Evolutionary conservation across 2,113 vertebrate genomes (phyloP).

Genomic region (Oryzias celebensis): DNA sequence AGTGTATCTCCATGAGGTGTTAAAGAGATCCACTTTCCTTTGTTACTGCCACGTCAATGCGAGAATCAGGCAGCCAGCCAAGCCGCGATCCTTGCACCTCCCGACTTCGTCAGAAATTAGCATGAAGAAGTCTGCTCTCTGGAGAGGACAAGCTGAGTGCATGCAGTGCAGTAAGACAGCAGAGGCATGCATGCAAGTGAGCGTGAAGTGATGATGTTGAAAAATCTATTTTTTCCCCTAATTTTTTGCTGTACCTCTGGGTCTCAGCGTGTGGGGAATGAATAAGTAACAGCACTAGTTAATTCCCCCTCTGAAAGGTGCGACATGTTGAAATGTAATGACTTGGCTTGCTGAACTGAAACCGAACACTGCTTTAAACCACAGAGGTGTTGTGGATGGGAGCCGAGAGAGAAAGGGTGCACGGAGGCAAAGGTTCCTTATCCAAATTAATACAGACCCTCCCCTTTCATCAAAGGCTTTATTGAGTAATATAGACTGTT

Average conservation of each 20-base stretch:
- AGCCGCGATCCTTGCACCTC: slow-evolving; percentile 28
- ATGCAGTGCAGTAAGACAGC: slow-evolving; percentile 19
- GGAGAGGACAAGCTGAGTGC: slow-evolving; percentile 48
- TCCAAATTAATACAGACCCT: slow-evolving; percentile 72
- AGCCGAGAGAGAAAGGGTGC: slow-evolving; percentile 76
- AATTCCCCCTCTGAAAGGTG: slow-evolving; percentile 73
- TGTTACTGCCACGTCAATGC: slow-evolving; percentile 45
- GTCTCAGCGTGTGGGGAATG: slow-evolving; percentile 56
- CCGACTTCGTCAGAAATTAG: slow-evolving; percentile 40
- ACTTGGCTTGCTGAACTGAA: slow-evolving; percentile 79
- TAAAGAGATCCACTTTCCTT: slow-evolving; percentile 31
- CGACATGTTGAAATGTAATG: slow-evolving; percentile 76
- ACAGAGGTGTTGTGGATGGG: slow-evolving; percentile 74
- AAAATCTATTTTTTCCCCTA: slow-evolving; percentile 29
- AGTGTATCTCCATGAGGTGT: slow-evolving; percentile 16
- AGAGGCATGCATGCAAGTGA: slow-evolving; percentile 23
- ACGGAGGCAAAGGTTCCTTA: slow-evolving; percentile 75
- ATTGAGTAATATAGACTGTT: slow-evolving; percentile 72
- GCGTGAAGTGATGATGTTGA: slow-evolving; percentile 45
- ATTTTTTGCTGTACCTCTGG: slow-evolving; percentile 35
- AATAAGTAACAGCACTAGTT: slow-evolving; percentile 64
- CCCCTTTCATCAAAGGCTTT: slow-evolving; percentile 67
- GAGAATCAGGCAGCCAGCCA: slow-evolving; percentile 48
- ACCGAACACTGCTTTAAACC: slow-evolving; percentile 77
- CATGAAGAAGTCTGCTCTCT: slow-evolving; percentile 21